Base-by-base conservation (phyloP, 2,113 vertebrate species). In the Rhinolophus sinicus region DNA sequence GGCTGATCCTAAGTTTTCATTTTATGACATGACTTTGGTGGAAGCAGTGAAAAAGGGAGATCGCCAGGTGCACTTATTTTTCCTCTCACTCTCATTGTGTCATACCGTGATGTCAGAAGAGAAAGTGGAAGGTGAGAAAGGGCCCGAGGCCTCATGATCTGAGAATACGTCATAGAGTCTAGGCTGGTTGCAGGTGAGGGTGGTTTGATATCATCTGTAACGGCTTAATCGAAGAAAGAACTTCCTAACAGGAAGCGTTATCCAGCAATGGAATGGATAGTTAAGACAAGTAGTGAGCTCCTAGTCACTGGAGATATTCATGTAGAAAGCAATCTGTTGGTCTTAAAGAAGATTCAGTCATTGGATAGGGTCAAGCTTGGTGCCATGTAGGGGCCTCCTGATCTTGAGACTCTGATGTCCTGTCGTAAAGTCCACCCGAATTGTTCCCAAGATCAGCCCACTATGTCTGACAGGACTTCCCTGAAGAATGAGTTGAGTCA, bases 31-130 rank as follows among this genome's bases (percentile, higher is more conserved):
- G 35, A 98, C 97, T 73, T 98, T 99, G 98, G 97, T 99, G 44
- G 99, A 99, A 94, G 99, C 98, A 0, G 98, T 99, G 97, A 99
- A 97, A 96, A 83, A 65, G 15, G 98, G 91, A 19, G 98, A 99
- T 76, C 67, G 1, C 0, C 96, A 98, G 0, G 99, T 98, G 0
- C 99, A 99, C 58, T 93, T 96, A n/a, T 99, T 99, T 98, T 99
- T 99, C 97, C 98, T 99, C 6, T 98, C 99, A 75, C 98, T 99
- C 87, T 99, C 99, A 0, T 96, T 99, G 19, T 99, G 99, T 89
- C 99, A 99, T 97, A 99, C 99, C 0, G 99, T 99, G 95, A 99
- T 99, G 99, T 97, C 99, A 1, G 99, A 99, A 94, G 99, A 99
- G 93, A 99, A 99, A 97, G 98, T 97, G 22, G 98, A 99, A 97